These are phyloP conservation scores for Pyxicephalus adspersus DNA, from an alignment of 2,113 vertebrate genomes.

Conservation along the genomic window DNA sequence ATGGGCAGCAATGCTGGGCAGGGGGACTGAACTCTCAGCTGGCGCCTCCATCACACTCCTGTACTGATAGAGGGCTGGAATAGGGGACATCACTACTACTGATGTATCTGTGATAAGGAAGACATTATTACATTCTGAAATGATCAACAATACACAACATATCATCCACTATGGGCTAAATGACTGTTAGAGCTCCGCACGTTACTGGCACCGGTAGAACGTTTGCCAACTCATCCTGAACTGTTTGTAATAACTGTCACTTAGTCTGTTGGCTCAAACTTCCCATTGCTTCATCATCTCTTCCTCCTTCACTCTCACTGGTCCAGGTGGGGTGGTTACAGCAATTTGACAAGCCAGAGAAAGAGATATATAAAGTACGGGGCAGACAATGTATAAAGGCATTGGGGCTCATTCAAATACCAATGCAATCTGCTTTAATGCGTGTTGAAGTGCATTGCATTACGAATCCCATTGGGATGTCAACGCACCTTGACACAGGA, in stretches of 20 bases:
- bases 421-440: too few species aligned
- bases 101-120: background rate
- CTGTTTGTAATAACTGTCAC: conserved; percentile 32
- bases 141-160: background rate
- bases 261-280: conserved; percentile 10
- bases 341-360: background rate
- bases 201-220: background rate
- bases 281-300: conserved; percentile 46
- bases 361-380: too few species aligned
- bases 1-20: background rate
- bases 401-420: too few species aligned
- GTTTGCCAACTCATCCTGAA: conserved; percentile 22
- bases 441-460: too few species aligned
- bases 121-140: background rate
- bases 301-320: conserved; percentile 2
- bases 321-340: conserved; percentile 12
- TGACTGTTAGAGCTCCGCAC: background rate
- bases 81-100: background rate
- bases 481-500: too few species aligned
- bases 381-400: too few species aligned
- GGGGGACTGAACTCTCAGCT: conserved; percentile 6
- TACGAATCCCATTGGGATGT: too few species aligned
- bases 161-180: background rate
- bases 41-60: conserved; percentile 1
- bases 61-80: background rate